Percentiles rank a stretch among this genome's conserved stretches.
Evolutionary conservation across 2,113 vertebrate genomes (phyloP).

Genomic region (Tetrax tetrax): DNA sequence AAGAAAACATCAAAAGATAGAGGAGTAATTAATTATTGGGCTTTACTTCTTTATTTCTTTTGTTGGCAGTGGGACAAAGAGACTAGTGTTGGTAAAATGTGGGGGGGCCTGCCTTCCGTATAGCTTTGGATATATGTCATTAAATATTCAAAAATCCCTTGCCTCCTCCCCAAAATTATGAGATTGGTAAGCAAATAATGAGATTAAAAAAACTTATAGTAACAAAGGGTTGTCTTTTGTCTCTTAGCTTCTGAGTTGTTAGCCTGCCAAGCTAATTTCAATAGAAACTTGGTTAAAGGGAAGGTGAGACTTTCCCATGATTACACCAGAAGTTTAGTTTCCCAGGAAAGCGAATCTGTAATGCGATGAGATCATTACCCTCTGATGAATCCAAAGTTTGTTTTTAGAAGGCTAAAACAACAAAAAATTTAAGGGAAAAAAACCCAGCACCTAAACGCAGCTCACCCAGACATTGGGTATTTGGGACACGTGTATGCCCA

Average conservation of each 20-base stretch:
- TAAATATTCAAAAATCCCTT: background rate
- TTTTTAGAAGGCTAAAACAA: background rate
- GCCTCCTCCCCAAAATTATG: background rate
- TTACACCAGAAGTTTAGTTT: background rate
- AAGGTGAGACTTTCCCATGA: constrained; percentile 56
- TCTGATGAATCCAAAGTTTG: background rate
- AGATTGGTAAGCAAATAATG: background rate
- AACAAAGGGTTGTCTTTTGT: background rate
- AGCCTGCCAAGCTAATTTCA: constrained; percentile 14
- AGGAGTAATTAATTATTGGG: constrained; percentile 3
- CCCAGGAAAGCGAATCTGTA: constrained; percentile 10
- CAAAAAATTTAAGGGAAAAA: background rate
- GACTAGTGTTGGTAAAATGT: background rate
- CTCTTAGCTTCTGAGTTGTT: background rate
- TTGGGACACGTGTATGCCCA: background rate
- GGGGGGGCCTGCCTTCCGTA: background rate
- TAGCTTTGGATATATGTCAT: background rate
- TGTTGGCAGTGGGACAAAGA: background rate
- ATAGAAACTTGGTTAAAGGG: background rate
- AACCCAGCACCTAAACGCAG: background rate
- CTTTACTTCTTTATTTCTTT: background rate
- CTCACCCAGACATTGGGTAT: background rate
- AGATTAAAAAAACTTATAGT: background rate
- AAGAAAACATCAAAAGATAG: background rate
- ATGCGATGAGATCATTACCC: background rate